These are phyloP conservation scores for Pseudomugil gertrudae DNA, from an alignment of 2,797 vertebrate genomes.

Conservation along the genomic window DNA sequence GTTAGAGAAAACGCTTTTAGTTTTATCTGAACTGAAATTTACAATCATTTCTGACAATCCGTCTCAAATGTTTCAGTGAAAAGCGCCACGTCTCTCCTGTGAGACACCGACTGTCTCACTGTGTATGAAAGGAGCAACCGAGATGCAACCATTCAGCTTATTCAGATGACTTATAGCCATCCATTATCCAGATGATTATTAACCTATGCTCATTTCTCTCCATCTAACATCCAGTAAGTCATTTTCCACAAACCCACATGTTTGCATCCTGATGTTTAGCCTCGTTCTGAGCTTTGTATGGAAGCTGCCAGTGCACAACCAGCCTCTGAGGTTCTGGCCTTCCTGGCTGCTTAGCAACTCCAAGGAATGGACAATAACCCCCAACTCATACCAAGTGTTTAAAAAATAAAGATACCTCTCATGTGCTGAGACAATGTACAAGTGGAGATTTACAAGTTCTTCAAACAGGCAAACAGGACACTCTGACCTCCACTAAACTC, in stretches of 20 bases:
- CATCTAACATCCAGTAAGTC: not conserved
- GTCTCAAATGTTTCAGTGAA: slow-evolving; percentile 15
- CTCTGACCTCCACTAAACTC: not conserved
- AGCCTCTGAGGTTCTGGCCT: slow-evolving; percentile 72
- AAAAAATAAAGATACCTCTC: slow-evolving; percentile 49
- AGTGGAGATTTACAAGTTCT: slow-evolving; percentile 37
- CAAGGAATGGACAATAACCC: slow-evolving; percentile 75
- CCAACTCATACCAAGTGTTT: slow-evolving; percentile 52
- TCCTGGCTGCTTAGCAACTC: slow-evolving; percentile 80
- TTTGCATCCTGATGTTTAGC: slow-evolving; percentile 49
- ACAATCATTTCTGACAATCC: not conserved
- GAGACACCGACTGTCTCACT: slow-evolving; percentile 21
- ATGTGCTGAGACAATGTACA: slow-evolving; percentile 13
- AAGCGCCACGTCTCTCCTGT: slow-evolving; percentile 13
- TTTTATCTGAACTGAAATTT: no score
- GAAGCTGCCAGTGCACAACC: slow-evolving; percentile 58
- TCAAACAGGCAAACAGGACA: not conserved
- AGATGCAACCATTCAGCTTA: no score
- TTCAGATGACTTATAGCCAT: not conserved
- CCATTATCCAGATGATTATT: not conserved
- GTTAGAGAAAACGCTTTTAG: slow-evolving; percentile 22
- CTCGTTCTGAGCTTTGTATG: slow-evolving; percentile 49
- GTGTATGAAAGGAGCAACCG: no score
- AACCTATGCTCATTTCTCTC: not conserved
- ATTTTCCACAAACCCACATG: slow-evolving; percentile 13